Base-by-base conservation (phyloP, 2,113 vertebrate species). In the Dasyurus viverrinus region DNA sequence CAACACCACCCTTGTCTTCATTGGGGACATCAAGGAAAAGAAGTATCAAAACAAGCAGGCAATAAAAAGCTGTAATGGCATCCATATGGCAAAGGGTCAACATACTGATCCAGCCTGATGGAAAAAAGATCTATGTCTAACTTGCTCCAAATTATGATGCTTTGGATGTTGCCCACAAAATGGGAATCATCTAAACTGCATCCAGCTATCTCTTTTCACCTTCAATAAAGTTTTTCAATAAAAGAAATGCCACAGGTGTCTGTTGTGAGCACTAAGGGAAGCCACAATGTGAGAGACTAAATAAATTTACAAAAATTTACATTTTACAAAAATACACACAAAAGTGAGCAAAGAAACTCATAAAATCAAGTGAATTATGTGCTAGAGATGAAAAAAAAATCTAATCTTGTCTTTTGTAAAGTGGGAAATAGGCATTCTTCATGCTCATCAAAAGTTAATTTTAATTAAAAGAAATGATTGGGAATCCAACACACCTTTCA, bases 401-500 rank as follows among this genome's bases (percentile, higher is more conserved):
- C 16, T 93, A 95, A 48, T 53, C 60, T 89, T 68, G 50, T 68
- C 24, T 57, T 42, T n/a, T 84, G 14, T 84, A 8, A 23, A 84
- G n/a, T 84, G 68, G 57, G 57, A 89, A 68, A 91, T 23, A 60
- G 24, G 42, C 55, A 94, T 48, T 84, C n/a, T 84, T 84, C 68
- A 84, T 42, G n/a, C n/a, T 42, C 5, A 42, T 19, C 68, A 90
- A 90, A 95, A 93, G 84, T 52, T 46, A 95, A 25, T 92, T 92
- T 55, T 53, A 96, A 92, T n/a, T 92, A 27, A 95, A 94, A 57
- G 93, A 94, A 94, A 68, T 53, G 47, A n/a, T 25, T 92, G 27
- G 50, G 23, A 46, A 48, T 30, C 55, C 48, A 90, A 12, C 10
- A 10, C 53, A 47, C 23, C n/a, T 30, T 46, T 47, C 6, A 92